Base-by-base conservation (phyloP, 2,797 vertebrate species). In the Aphelocoma californica region DNA sequence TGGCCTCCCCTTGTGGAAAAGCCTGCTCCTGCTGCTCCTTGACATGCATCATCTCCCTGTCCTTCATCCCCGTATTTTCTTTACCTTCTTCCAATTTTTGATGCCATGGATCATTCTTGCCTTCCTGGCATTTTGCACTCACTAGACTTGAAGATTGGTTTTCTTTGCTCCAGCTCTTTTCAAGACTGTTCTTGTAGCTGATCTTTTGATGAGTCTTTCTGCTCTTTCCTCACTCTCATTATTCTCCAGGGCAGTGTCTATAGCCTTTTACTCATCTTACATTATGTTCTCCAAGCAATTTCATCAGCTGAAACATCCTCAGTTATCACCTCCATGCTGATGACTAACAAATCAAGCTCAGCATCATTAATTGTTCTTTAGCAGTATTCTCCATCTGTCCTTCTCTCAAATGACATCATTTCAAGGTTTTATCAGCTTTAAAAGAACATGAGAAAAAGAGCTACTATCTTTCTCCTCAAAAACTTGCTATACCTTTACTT, bases 321-420 rank as follows among this genome's bases (percentile, higher is more conserved):
- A 26, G 67, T 73, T 80, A 62, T 47, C 18, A 6, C 64, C 65
- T 86, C 75, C 6, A 2, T 65, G 60, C 69, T 57, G 72, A 81
- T 95, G 91, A 91, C 65, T 95, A 94, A 86, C 77, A 95, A 88
- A 88, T 91, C 79, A 78, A 86, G 69, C 54, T 83, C 61, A 67
- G 64, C 38, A 64, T 38, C 69, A 83, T 78, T 93, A 95, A 61
- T 81, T 93, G 57, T 70, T 90, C 78, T 92, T 75, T 57, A 83
- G 75, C 60, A 87, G 87, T 77, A 70, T 29, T 78, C 32, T 67
- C 72, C 45, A 70, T 73, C 79, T 78, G 60, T 44, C 85, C 45
- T 78, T 85, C 70, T 85, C 66, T 61, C 48, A 48, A 16, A 74
- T 64, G 45, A 60, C 38, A 18, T 62, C 4, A 58, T 80, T 90